phyloP scores from a whole-genome alignment of 2,888 invertebrate genomes.

The Apamea anceps region DNA sequence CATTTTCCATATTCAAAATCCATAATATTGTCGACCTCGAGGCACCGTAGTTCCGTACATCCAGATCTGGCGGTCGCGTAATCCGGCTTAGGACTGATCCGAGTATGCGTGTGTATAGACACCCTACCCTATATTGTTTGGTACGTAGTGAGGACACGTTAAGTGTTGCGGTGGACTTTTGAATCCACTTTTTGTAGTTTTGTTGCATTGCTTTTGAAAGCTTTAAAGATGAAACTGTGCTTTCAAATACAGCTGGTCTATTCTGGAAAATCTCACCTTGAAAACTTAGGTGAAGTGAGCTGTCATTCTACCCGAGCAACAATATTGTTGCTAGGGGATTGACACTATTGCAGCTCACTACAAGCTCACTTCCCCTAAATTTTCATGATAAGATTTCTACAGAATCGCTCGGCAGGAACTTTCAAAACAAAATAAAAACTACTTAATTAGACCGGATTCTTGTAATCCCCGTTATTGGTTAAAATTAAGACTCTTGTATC shows the following conservation, averaged over 20 bases:
- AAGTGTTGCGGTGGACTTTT: slow-evolving; percentile 9
- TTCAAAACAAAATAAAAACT: not conserved
- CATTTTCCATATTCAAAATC: slow-evolving; percentile 77
- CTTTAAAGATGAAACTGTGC: not conserved
- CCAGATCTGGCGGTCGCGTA: slow-evolving; percentile 86
- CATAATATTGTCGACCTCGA: slow-evolving; percentile 83
- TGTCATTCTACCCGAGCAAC: no score
- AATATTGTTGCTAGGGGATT: no score
- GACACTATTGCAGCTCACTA: no score
- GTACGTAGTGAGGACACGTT: slow-evolving; percentile 23
- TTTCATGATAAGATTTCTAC: no score
- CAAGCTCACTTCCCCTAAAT: no score
- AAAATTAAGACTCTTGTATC: not conserved
- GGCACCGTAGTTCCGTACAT: slow-evolving; percentile 66
- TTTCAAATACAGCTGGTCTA: no score
- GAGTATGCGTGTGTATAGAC: slow-evolving; percentile 69
- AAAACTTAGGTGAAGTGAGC: no score
- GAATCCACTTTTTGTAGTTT: slow-evolving; percentile 2
- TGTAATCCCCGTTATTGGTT: not conserved
- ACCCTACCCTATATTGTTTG: slow-evolving; percentile 72
- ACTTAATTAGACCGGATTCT: not conserved
- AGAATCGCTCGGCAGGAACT: not conserved
- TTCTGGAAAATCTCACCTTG: no score
- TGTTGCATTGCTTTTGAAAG: not conserved
- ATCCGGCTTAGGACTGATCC: slow-evolving; percentile 88